Percentiles rank a stretch among this genome's conserved stretches.
These are phyloP conservation scores for Psittacula cyanocephala DNA, from an alignment of 2,113 vertebrate species.

Conservation along the genomic window DNA sequence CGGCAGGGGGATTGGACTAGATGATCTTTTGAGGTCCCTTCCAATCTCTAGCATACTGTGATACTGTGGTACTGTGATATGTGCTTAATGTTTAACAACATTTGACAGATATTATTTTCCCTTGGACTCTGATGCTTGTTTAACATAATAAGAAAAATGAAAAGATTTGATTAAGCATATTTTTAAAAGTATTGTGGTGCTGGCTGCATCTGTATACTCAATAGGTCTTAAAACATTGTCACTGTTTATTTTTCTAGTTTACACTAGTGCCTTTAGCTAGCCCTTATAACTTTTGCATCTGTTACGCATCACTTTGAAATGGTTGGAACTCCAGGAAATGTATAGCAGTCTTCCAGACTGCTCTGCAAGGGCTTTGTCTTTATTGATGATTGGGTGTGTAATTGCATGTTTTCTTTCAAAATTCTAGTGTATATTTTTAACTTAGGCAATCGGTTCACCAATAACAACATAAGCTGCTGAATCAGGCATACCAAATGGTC, in stretches of 20 bases:
- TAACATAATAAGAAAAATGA: background rate
- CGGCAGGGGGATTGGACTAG: too few species aligned
- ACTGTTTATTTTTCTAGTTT: background rate
- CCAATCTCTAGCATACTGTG: too few species aligned
- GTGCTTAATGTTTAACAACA: background rate
- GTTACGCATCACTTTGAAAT: background rate
- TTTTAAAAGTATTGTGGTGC: background rate
- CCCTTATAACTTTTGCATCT: background rate
- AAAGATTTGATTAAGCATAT: background rate
- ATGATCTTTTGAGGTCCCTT: too few species aligned
- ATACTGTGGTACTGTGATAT: too few species aligned
- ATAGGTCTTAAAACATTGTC: background rate
- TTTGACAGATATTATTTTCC: background rate
- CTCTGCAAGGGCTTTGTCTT: background rate
- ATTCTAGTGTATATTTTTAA: background rate
- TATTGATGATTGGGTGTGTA: background rate
- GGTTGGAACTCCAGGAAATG: background rate
- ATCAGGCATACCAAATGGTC: background rate
- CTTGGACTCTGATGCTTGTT: background rate
- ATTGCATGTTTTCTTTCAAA: background rate
- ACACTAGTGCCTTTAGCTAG: background rate
- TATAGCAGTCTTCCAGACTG: background rate
- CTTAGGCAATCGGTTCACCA: fast-evolving
- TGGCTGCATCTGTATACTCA: background rate
- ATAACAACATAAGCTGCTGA: background rate